These are phyloP conservation scores for Drosophila trapezifrons DNA, from an alignment of 1,140 invertebrate genomes.

Conservation along the genomic window DNA sequence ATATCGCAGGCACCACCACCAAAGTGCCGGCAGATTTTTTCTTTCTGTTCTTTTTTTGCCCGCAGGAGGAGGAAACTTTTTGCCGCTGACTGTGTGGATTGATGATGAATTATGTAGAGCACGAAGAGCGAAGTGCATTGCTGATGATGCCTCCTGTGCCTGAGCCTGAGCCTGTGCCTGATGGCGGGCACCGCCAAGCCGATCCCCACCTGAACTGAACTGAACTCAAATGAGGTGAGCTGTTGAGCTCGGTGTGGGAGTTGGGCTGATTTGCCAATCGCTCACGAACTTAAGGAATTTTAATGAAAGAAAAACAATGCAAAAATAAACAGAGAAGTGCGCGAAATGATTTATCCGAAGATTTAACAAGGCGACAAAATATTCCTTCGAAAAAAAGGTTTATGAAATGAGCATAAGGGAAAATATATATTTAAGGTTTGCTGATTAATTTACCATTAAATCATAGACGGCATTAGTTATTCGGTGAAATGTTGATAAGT, in stretches of 20 bases:
- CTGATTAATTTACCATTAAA: not conserved
- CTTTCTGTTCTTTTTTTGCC: slow-evolving; percentile 26
- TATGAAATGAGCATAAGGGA: not conserved
- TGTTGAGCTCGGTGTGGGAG: slow-evolving; percentile 61
- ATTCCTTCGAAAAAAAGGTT: not conserved
- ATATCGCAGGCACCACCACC: slow-evolving; percentile 54
- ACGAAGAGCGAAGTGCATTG: slow-evolving; percentile 77
- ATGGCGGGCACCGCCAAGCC: slow-evolving; percentile 31
- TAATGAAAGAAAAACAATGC: slow-evolving; percentile 61
- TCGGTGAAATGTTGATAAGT: no score
- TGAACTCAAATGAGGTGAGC: slow-evolving; percentile 36
- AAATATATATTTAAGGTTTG: not conserved
- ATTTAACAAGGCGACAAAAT: slow-evolving; percentile 19
- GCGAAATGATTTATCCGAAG: slow-evolving; percentile 20
- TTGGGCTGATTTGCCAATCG: slow-evolving; percentile 57
- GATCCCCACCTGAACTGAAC: slow-evolving; percentile 9
- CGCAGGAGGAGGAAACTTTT: slow-evolving; percentile 54
- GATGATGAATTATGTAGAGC: slow-evolving; percentile 84
- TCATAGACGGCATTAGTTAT: not conserved
- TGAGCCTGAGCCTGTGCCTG: slow-evolving; percentile 40
- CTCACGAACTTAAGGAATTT: slow-evolving; percentile 74
- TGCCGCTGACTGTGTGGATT: slow-evolving; percentile 69
- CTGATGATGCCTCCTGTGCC: slow-evolving; percentile 44
- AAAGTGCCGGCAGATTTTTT: slow-evolving; percentile 16
- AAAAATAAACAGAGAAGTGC: slow-evolving; percentile 21